Evolutionary conservation across 1,140 invertebrate species (phyloP).

Genomic region (Euura lappo): DNA sequence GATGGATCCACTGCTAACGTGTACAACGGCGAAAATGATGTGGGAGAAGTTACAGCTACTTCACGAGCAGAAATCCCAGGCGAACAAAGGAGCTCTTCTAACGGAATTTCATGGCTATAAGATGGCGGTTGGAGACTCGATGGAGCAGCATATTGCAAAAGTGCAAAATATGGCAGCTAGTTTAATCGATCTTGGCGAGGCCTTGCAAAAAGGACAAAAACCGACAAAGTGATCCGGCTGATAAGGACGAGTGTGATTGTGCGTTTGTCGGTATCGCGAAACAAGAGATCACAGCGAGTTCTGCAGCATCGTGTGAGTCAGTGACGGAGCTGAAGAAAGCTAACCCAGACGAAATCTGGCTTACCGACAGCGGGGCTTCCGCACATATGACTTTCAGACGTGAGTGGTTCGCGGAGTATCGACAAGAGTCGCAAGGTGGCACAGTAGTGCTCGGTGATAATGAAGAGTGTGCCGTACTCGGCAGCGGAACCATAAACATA

Average conservation of each 20-base stretch:
- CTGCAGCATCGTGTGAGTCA: not conserved
- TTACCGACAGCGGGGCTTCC: conserved; percentile 6
- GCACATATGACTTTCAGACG: not conserved
- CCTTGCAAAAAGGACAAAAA: not conserved
- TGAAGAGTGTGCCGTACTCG: conserved; percentile 12
- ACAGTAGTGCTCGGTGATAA: conserved; percentile 3
- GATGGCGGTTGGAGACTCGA: conserved; percentile 14
- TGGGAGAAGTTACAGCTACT: conserved; percentile 14
- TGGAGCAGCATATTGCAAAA: conserved; percentile 11
- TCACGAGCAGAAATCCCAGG: conserved; percentile 16
- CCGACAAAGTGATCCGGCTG: not conserved
- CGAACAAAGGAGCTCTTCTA: conserved; percentile 11
- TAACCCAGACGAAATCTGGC: conserved; percentile 18
- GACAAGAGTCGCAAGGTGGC: not conserved
- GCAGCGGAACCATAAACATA: conserved; percentile 12
- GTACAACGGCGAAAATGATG: conserved; percentile 10
- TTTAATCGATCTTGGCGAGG: not conserved
- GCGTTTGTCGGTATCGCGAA: not conserved
- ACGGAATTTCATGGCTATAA: conserved; percentile 15
- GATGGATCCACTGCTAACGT: conserved; percentile 10
- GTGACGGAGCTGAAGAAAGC: not conserved
- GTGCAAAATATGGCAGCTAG: conserved; percentile 10
- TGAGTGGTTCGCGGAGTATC: conserved; percentile 5
- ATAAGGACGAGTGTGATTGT: not conserved
- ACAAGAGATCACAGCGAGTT: not conserved